Evolutionary conservation across 2,888 invertebrate genomes (phyloP), one percentile per base, ranked within the genome.

Genomic region (Opisthograptis luteolata): DNA sequence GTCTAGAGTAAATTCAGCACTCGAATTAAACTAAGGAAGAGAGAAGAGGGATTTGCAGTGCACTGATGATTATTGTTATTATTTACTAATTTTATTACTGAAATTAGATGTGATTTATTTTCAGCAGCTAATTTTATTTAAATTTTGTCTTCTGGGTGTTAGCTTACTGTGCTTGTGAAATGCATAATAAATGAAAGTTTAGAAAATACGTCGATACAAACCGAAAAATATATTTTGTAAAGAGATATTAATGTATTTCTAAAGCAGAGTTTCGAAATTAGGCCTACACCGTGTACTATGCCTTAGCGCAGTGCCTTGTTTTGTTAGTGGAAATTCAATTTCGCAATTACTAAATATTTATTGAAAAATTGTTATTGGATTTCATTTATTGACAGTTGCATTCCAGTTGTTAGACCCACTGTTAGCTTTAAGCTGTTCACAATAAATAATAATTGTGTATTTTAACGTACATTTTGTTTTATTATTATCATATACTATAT

Each of bases 221-320:
- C 7, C 24, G 24, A 27, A 27, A 6, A 19, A 15, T n/a, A 13
- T 12, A 4, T 19, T 10, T 20, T 14, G 0, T 7, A 7, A 24
- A 41, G 6, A 20, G n/a, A n/a, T n/a, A 27, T 20, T 35, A n/a
- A 3, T 25, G 25, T 25, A n/a, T n/a, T n/a, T n/a, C n/a, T n/a
- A n/a, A n/a, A n/a, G n/a, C n/a, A n/a, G n/a, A n/a, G n/a, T n/a
- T n/a, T n/a, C 9, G 8, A 39, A 40, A 20, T 32, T 39, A 27
- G 3, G 10, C 1, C 39, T 13, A 2, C 20, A 19, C 25, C 27
- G n/a, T 41, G n/a, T 20, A 19, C 14, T 14, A 40, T 37, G 48
- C 42, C 42, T 48, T 36, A 25, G 31, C 2, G 36, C 42, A 48
- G 48, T 48, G 48, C 42, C 48, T 48, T 41, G 10, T 22, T 40